These are phyloP conservation scores for Myotis myotis DNA, from an alignment of 2,797 vertebrate species.

Conservation along the genomic window DNA sequence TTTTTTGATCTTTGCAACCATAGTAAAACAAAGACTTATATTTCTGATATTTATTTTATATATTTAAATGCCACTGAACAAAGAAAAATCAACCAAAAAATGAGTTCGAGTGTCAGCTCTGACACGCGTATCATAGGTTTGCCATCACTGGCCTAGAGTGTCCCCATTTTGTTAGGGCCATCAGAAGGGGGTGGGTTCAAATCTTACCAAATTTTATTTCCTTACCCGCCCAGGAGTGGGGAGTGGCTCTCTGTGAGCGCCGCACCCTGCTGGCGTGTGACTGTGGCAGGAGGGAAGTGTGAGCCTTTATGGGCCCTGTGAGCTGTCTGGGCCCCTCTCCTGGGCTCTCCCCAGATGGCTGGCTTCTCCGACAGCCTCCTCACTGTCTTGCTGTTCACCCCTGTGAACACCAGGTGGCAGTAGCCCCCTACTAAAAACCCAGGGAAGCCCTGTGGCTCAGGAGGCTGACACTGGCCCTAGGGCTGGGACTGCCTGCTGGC, in stretches of 20 bases:
- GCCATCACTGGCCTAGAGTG: neutral
- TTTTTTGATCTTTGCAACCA: too few species aligned
- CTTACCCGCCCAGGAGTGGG: neutral
- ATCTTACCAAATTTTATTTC: neutral
- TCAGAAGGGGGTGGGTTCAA: neutral
- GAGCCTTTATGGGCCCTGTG: fast-evolving
- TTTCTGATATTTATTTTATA: too few species aligned
- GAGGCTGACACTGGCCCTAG: neutral
- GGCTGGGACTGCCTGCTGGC: fast-evolving
- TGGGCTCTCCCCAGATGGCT: fast-evolving
- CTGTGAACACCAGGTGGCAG: conserved; percentile 61
- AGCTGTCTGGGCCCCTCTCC: too few species aligned
- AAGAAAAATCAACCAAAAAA: too few species aligned
- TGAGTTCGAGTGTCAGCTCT: too few species aligned
- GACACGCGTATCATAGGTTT: too few species aligned
- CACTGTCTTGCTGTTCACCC: neutral
- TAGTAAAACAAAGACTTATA: too few species aligned
- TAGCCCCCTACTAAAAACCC: neutral
- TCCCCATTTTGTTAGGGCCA: too few species aligned
- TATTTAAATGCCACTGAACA: too few species aligned
- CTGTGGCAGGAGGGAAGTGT: neutral
- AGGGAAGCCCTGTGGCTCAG: neutral
- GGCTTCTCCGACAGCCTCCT: fast-evolving
- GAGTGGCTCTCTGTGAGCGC: neutral
- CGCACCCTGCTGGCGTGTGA: neutral